A percentile compares a stretch with the other conserved stretches of the same genome.
Conservation (phyloP, 2,888 invertebrate genomes). For the Tenthredo distinguenda region DNA sequence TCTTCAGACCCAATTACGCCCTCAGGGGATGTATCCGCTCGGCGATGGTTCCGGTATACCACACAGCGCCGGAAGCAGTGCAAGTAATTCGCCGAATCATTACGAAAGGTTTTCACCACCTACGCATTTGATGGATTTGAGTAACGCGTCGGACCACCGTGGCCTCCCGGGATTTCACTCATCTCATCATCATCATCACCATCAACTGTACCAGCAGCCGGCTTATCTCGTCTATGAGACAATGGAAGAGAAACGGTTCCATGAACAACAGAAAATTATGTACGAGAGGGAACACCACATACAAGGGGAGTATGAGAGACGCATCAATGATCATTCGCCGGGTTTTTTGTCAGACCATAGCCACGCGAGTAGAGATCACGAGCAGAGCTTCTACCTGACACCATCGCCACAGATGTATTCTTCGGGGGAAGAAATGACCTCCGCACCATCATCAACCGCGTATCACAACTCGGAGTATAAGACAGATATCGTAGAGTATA, state of each 20-base stretch:
- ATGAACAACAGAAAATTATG: conserved; percentile 62
- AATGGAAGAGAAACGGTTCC: conserved; percentile 52
- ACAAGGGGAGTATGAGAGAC: conserved; percentile 63
- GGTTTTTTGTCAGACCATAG: conserved; percentile 68
- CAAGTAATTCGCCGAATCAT: conserved; percentile 71
- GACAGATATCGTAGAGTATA: conserved; percentile 60
- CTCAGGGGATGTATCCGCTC: conserved; percentile 57
- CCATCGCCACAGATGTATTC: conserved; percentile 65
- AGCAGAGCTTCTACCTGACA: conserved; percentile 66
- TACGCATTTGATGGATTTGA: conserved; percentile 71
- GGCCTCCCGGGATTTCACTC: conserved; percentile 60
- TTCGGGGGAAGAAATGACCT: conserved; percentile 63
- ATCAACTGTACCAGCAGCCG: conserved; percentile 56
- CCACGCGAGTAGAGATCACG: conserved; percentile 65
- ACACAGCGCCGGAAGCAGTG: conserved; percentile 72
- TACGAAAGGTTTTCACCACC: conserved; percentile 71
- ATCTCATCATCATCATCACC: conserved; percentile 57
- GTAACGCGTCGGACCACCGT: conserved; percentile 67
- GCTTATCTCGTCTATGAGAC: conserved; percentile 47
- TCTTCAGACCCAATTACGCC: conserved; percentile 61
- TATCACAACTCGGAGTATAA: conserved; percentile 62
- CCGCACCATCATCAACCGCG: conserved; percentile 23
- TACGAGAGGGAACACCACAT: conserved; percentile 60
- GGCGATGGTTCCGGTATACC: conserved; percentile 71
- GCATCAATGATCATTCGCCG: conserved; percentile 65